Base-by-base conservation (phyloP, 2,113 vertebrate genomes). In the Lepisosteus osseus region DNA sequence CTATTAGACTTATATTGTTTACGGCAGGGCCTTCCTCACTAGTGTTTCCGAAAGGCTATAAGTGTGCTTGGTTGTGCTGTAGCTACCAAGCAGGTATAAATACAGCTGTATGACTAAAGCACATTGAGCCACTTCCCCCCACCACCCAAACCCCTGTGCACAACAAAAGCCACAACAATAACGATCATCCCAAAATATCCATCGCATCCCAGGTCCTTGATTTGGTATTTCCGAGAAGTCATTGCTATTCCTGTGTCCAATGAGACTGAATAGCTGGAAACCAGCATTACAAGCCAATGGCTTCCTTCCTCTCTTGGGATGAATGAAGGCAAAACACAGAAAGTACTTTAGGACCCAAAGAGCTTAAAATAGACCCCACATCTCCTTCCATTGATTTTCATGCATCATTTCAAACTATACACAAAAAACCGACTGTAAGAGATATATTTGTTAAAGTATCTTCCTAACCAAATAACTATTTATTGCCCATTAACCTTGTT, bases 271-370 rank as follows among this genome's bases (percentile, higher is more conserved):
- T 68, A 29, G 7, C 56, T 15, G 65, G 72, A 73, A 73, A 29
- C 72, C 44, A 57, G 44, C 51, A 29, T 11, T 15, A 73, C 55
- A 73, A 57, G 57, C 61, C 65, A 47, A 61, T 51, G 72, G 65
- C 45, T 73, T 73, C 72, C 72, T 73, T 73, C 72, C 72, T 67
- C 43, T 61, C 43, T 13, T 5, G 44, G 65, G 13, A 68, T 44
- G 70, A 41, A 66, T 54, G 54, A 65, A 41, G 5, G 14, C 7
- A 40, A 51, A 41, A 12, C 40, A 44, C 29, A 40, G 47, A 11
- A 40, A 41, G 51, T 2, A 51, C 47, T 51, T 51, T 6, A 51
- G 47, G 47, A 6, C 5, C 47, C 5, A 9, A 40, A 11, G 41
- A 13, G 41, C 63, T 43, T 42, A 65, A 65, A 65, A 65, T 65